Base-by-base conservation (phyloP, 1,140 invertebrate genomes). In the Zaprionus gabonicus region DNA sequence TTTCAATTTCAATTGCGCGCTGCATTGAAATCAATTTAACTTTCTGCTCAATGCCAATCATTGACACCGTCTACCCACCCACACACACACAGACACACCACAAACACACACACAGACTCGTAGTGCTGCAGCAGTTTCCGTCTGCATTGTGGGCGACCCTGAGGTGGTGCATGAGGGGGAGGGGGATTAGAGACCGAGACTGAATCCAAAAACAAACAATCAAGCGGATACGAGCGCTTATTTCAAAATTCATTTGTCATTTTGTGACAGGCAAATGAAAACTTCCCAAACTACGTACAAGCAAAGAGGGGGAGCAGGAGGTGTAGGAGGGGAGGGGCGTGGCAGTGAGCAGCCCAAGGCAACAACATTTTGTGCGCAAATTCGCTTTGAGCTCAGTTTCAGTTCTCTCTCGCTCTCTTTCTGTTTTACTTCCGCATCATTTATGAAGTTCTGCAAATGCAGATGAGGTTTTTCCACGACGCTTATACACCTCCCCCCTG, bases 11-110 rank as follows among this genome's bases (percentile, higher is more conserved):
- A 81, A 88, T 88, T 88, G 84, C 81, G 66, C 55, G 74, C 71
- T 81, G 81, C 83, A 88, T 87, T 84, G 84, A 87, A 88, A 88
- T 84, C 84, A 88, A 88, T 87, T 87, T 87, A 88, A 88, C 84
- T 87, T 87, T 87, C 84, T 88, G 84, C 74, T 87, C 81, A 87
- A 88, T 79, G 84, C 78, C 84, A 87, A 87, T 87, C 84, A 87
- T 87, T 88, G 84, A 77, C 84, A 88, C 84, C 64, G 64, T 36
- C 71, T 41, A 71, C 55, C 60, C 25, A 76, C 64, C 59, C 64
- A 71, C 80, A 76, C 71, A 51, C 55, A 49, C 55, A 49, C 25
- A 77, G 72, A 56, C 53, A 69, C 64, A 66, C 56, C 36, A 38
- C 9, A 58, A 25, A 36, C n/a, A 55, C 23, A 67, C 23, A 44